These are phyloP conservation scores for Haemorhous mexicanus DNA, from an alignment of 2,113 vertebrate species.

Conservation along the genomic window DNA sequence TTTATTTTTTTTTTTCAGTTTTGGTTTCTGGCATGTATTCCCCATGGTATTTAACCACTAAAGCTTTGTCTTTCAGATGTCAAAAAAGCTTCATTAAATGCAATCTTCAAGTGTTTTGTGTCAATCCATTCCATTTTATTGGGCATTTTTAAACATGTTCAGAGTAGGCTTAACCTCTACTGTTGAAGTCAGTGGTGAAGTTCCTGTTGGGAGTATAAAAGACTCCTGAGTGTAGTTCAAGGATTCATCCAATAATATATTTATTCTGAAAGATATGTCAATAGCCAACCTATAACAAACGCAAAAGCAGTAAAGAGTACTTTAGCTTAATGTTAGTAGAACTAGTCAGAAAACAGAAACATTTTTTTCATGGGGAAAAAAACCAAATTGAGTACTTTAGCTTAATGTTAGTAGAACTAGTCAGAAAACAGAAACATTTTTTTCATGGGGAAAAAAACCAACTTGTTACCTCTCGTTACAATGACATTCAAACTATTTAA, in stretches of 20 bases:
- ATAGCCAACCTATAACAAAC: background rate
- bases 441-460: background rate
- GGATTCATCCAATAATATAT: background rate
- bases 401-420: background rate
- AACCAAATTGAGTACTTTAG: background rate
- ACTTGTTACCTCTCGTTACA: background rate
- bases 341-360: background rate
- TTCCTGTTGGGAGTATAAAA: background rate
- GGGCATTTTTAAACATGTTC: background rate
- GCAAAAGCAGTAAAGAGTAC: background rate
- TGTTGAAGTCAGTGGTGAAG: background rate
- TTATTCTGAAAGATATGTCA: background rate
- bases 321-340: background rate
- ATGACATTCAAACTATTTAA: background rate
- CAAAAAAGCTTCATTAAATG: background rate
- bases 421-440: background rate
- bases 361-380: background rate
- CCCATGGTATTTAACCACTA: background rate
- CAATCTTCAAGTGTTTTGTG: background rate
- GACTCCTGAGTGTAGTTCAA: background rate
- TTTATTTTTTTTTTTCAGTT: background rate
- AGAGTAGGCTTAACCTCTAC: background rate
- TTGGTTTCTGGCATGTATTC: background rate
- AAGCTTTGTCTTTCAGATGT: background rate
- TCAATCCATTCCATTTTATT: background rate